phyloP scores from a whole-genome alignment of 2,888 invertebrate species.

The Acronicta alni region DNA sequence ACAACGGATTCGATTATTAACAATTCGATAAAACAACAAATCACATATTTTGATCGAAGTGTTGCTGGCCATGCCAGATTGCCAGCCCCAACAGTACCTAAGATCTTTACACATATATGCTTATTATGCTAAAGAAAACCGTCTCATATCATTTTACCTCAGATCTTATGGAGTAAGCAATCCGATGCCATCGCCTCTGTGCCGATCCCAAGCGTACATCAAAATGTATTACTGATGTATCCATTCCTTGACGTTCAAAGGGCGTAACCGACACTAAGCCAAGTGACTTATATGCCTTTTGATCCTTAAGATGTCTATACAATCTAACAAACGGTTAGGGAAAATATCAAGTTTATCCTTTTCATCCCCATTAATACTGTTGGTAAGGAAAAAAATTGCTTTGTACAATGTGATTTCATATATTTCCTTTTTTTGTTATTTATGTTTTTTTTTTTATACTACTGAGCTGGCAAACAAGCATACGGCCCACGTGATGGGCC shows the following conservation, averaged over 20 bases:
- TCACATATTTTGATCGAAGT: no score
- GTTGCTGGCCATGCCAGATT: no score
- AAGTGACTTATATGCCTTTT: background rate
- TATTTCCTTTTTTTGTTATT: no score
- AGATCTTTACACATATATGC: no score
- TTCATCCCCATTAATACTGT: slow-evolving; percentile 19
- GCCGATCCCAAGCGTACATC: slow-evolving; percentile 21
- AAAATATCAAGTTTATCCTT: slow-evolving; percentile 25
- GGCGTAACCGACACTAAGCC: background rate
- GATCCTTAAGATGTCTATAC: slow-evolving; percentile 9
- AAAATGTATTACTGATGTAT: slow-evolving; percentile 10
- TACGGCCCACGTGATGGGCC: no score
- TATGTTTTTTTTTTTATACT: no score
- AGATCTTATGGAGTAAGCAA: background rate
- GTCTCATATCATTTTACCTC: slow-evolving; percentile 7
- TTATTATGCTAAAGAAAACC: background rate
- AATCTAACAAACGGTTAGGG: slow-evolving; percentile 25
- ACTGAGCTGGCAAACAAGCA: no score
- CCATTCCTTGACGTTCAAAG: background rate
- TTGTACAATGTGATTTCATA: background rate
- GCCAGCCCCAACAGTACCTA: no score
- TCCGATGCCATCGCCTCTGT: background rate
- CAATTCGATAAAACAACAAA: no score
- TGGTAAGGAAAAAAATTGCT: background rate
- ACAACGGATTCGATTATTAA: no score